These are phyloP conservation scores for Hirtodrosophila confusa DNA, from an alignment of 2,888 invertebrate species.

Conservation along the genomic window DNA sequence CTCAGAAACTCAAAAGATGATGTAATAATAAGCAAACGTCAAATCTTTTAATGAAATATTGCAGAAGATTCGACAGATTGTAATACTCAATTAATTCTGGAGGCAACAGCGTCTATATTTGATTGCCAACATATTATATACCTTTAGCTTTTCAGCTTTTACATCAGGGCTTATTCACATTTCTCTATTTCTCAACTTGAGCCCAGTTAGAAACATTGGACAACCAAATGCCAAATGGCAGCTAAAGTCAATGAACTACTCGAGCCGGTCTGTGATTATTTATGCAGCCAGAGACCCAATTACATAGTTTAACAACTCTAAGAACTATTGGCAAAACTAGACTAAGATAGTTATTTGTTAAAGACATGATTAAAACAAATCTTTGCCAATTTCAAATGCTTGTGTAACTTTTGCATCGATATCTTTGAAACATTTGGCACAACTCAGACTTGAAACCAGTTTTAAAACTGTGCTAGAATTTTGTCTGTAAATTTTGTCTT, in stretches of 20 bases:
- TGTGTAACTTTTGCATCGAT: conserved; percentile 48
- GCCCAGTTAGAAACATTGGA: conserved; percentile 6
- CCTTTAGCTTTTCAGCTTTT: not conserved
- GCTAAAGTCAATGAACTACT: conserved; percentile 59
- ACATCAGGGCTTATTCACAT: not conserved
- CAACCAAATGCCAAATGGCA: conserved; percentile 23
- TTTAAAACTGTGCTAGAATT: conserved; percentile 45
- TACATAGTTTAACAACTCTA: conserved; percentile 47
- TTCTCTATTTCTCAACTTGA: not conserved
- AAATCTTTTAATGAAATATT: too few species aligned
- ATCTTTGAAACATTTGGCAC: conserved; percentile 50
- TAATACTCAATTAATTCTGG: too few species aligned
- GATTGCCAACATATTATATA: too few species aligned
- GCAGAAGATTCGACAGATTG: too few species aligned
- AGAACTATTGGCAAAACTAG: conserved; percentile 39
- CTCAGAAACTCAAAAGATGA: too few species aligned
- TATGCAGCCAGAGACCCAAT: conserved; percentile 65
- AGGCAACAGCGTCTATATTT: too few species aligned
- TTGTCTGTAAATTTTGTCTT: conserved; percentile 14
- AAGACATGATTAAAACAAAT: conserved; percentile 47
- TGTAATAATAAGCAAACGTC: too few species aligned
- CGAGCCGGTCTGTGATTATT: conserved; percentile 33
- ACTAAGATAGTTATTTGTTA: conserved; percentile 31
- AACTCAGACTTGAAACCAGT: conserved; percentile 55
- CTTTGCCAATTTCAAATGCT: conserved; percentile 41